Conservation (phyloP, 2,797 vertebrate genomes). For the Amblyopsis hoosieri region DNA sequence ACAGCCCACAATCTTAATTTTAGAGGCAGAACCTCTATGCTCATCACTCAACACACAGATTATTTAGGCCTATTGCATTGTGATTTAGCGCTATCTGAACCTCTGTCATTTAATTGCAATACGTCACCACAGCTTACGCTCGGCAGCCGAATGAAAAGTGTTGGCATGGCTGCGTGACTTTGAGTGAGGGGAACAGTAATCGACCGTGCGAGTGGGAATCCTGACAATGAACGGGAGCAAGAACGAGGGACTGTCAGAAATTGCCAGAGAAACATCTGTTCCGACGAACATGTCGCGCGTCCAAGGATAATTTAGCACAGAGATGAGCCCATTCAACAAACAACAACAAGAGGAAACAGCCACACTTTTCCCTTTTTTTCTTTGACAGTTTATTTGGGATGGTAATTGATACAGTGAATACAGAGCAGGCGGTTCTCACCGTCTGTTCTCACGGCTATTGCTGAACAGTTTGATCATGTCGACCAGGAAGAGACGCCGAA, state of each 20-base stretch:
- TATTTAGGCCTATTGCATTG: no score
- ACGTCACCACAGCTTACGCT: no score
- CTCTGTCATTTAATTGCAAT: no score
- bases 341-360: conserved; percentile 23
- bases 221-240: background rate
- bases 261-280: conserved; percentile 53
- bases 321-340: conserved; percentile 36
- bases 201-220: background rate
- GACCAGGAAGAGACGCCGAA: conserved; percentile 90
- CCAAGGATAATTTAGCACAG: conserved; percentile 53
- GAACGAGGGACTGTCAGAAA: conserved; percentile 16
- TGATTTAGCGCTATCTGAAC: no score
- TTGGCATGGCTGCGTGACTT: background rate
- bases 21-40: no score
- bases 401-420: conserved; percentile 45
- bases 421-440: conserved; percentile 73
- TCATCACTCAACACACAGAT: no score
- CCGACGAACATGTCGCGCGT: conserved; percentile 35
- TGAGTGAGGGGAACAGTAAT: conserved; percentile 5
- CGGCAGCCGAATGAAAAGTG: background rate
- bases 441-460: conserved; percentile 95
- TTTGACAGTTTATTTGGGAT: conserved; percentile 48
- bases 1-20: no score
- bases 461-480: conserved; percentile 99
- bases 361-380: conserved; percentile 4